Conservation (phyloP, 2,113 vertebrate genomes). For the Peucedramus taeniatus region DNA sequence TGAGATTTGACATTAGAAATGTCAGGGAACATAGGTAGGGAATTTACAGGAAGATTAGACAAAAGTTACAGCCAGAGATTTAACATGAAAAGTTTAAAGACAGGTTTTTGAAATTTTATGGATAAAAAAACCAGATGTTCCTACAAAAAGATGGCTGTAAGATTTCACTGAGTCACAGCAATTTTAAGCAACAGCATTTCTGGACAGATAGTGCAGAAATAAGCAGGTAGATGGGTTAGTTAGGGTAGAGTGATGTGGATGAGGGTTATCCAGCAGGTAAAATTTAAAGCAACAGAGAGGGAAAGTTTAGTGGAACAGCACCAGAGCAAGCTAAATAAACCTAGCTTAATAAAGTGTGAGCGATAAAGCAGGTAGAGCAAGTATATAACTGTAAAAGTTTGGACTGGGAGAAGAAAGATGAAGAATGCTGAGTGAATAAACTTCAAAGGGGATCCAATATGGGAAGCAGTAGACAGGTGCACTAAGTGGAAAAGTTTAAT, state of each 20-base stretch:
- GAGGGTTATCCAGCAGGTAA: background rate
- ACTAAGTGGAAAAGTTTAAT: background rate
- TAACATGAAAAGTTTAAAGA: background rate
- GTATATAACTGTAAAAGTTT: background rate
- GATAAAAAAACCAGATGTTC: background rate
- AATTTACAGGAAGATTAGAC: background rate
- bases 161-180: background rate
- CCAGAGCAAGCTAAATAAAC: background rate
- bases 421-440: background rate
- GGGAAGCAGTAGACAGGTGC: background rate
- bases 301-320: background rate
- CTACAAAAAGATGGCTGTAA: background rate
- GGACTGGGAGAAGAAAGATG: background rate
- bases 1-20: background rate
- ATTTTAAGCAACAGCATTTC: background rate
- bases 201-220: background rate
- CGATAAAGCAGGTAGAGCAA: background rate
- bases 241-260: background rate
- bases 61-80: background rate
- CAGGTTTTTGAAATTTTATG: background rate
- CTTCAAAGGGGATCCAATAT: background rate
- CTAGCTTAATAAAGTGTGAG: background rate
- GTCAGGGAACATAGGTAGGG: background rate
- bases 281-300: background rate
- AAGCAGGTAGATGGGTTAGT: background rate